These are phyloP conservation scores for Limonius californicus DNA, from an alignment of 1,140 invertebrate genomes.

Conservation along the genomic window DNA sequence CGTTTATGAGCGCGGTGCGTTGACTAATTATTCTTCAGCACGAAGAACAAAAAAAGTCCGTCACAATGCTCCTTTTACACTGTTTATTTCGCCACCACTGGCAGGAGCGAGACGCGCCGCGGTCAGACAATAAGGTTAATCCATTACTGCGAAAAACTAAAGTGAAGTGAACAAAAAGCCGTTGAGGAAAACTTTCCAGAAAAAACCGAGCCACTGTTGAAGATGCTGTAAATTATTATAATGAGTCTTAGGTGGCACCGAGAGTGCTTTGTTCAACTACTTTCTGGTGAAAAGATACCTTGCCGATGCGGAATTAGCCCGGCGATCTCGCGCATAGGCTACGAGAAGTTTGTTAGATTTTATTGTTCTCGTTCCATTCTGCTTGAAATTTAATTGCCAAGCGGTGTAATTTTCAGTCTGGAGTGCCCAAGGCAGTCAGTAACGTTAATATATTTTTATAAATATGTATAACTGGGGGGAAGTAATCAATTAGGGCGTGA, in stretches of 20 bases:
- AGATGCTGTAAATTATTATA: constrained; percentile 32
- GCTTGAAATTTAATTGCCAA: too few relatives aligned
- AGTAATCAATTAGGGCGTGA: background rate
- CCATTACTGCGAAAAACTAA: constrained; percentile 32
- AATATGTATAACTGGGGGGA: background rate
- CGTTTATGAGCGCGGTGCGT: constrained; percentile 10
- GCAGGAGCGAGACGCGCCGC: constrained; percentile 10
- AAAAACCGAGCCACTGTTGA: constrained; percentile 23
- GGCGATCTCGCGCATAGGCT: background rate
- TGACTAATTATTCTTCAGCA: constrained; percentile 26
- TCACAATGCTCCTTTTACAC: constrained; percentile 26
- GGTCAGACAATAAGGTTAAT: constrained; percentile 32
- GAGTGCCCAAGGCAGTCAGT: too few relatives aligned
- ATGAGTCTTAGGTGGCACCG: constrained; percentile 26
- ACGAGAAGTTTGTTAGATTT: background rate
- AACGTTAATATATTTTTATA: background rate
- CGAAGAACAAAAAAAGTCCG: constrained; percentile 27
- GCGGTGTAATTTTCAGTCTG: too few relatives aligned
- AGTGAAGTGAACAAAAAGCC: constrained; percentile 28
- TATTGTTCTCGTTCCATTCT: too few relatives aligned
- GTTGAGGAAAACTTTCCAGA: constrained; percentile 24
- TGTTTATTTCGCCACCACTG: constrained; percentile 21
- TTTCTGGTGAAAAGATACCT: background rate
- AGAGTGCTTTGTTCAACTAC: constrained; percentile 17
- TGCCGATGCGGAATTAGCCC: background rate